Conservation (phyloP, 2,888 invertebrate species). For the Scaptodrosophila latifasciaeformis region DNA sequence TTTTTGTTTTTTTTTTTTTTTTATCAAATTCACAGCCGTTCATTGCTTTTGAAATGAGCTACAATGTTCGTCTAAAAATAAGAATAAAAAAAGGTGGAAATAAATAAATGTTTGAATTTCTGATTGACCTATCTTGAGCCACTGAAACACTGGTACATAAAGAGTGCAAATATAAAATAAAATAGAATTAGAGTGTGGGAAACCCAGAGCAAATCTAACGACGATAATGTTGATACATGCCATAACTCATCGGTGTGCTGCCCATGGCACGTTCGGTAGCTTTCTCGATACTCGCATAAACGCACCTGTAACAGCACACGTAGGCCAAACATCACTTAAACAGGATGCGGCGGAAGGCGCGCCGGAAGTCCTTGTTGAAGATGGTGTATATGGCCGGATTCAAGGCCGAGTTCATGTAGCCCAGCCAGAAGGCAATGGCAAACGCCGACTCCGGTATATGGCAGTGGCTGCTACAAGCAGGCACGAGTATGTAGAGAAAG, state of each 20-base stretch:
- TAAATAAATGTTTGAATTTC: no score
- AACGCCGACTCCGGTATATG: slow-evolving; percentile 89
- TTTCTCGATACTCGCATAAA: slow-evolving; percentile 76
- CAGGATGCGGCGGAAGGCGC: slow-evolving; percentile 95
- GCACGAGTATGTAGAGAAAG: slow-evolving; percentile 91
- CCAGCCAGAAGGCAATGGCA: slow-evolving; percentile 96
- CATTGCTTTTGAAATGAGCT: slow-evolving; percentile 74
- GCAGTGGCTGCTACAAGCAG: slow-evolving; percentile 82
- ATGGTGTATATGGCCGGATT: slow-evolving; percentile 98
- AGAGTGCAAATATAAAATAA: not conserved
- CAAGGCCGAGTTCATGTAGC: slow-evolving; percentile 96
- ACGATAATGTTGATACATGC: slow-evolving; percentile 73
- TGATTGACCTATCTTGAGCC: no score
- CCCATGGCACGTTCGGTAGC: slow-evolving; percentile 76
- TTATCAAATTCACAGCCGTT: slow-evolving; percentile 73
- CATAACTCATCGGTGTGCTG: slow-evolving; percentile 75
- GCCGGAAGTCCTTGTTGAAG: slow-evolving; percentile 97
- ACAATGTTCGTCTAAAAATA: slow-evolving; percentile 56
- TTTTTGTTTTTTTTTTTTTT: no score
- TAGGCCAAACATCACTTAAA: slow-evolving; percentile 95
- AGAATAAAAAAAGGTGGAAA: slow-evolving; percentile 15
- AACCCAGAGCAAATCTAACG: slow-evolving; percentile 71
- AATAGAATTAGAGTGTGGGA: not conserved
- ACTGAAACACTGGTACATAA: no score
- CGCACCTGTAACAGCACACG: slow-evolving; percentile 88